Conservation (phyloP, 2,797 vertebrate species). For the Phoeniculus purpureus region DNA sequence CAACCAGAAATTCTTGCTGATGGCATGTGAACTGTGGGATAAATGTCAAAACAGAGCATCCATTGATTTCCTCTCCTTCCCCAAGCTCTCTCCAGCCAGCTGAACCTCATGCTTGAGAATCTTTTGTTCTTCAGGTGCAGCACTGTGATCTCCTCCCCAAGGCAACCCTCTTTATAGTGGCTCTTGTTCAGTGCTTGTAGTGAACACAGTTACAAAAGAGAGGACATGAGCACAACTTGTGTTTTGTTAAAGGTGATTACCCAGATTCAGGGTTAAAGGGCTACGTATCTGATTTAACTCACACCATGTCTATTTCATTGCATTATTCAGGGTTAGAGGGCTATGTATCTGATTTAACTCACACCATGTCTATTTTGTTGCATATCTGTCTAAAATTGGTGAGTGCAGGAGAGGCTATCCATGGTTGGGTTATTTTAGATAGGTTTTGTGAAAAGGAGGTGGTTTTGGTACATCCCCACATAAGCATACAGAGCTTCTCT, state of each 20-base stretch:
- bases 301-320: accelerated
- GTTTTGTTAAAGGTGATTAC: neutral
- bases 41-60: neutral
- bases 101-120: neutral
- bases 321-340: neutral
- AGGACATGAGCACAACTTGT: neutral
- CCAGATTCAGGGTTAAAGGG: neutral
- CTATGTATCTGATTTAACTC: neutral
- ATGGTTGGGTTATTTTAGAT: neutral
- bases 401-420: neutral
- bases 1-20: neutral
- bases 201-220: neutral
- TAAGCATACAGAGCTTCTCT: neutral
- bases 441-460: neutral
- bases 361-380: accelerated
- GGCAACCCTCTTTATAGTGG: neutral
- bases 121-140: neutral
- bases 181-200: neutral
- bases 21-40: neutral
- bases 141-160: neutral
- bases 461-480: neutral
- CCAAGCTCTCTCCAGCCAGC: neutral
- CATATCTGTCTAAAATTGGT: neutral
- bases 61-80: neutral
- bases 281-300: neutral